Evolutionary conservation across 2,113 vertebrate species (phyloP).

Genomic region (Gasterosteus nipponicus): DNA sequence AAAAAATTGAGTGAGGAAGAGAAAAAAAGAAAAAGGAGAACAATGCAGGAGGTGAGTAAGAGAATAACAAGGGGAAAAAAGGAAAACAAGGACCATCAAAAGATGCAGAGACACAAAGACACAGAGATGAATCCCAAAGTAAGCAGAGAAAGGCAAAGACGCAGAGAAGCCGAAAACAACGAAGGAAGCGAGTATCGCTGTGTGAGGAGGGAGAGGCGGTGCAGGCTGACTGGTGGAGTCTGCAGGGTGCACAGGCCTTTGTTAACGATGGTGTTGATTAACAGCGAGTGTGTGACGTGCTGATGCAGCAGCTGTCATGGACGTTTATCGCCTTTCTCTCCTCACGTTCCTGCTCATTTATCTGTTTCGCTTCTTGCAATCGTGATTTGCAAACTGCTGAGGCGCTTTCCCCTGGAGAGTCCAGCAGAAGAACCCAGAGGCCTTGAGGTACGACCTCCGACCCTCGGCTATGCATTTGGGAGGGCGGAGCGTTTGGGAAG

Average conservation of each 20-base stretch:
- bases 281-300: conserved; percentile 24
- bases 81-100: conserved; percentile 12
- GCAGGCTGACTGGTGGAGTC: conserved; percentile 16
- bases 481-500: too few species aligned
- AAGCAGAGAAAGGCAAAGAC: background rate
- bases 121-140: background rate
- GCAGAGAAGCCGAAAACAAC: background rate
- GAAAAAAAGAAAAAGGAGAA: background rate
- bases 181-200: background rate
- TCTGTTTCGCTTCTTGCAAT: background rate
- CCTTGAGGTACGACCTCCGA: too few species aligned
- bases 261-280: conserved; percentile 37
- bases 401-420: background rate
- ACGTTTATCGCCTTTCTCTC: conserved; percentile 1
- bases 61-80: background rate
- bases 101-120: background rate
- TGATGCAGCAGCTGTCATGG: conserved; percentile 13
- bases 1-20: background rate
- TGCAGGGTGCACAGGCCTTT: background rate
- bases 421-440: background rate
- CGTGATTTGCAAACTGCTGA: background rate
- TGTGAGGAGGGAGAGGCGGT: background rate
- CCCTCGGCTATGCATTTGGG: too few species aligned
- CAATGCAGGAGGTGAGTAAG: background rate
- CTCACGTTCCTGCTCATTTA: background rate